These are phyloP conservation scores for Branchellion lobata DNA, from an alignment of 2,888 invertebrate species.

Conservation along the genomic window DNA sequence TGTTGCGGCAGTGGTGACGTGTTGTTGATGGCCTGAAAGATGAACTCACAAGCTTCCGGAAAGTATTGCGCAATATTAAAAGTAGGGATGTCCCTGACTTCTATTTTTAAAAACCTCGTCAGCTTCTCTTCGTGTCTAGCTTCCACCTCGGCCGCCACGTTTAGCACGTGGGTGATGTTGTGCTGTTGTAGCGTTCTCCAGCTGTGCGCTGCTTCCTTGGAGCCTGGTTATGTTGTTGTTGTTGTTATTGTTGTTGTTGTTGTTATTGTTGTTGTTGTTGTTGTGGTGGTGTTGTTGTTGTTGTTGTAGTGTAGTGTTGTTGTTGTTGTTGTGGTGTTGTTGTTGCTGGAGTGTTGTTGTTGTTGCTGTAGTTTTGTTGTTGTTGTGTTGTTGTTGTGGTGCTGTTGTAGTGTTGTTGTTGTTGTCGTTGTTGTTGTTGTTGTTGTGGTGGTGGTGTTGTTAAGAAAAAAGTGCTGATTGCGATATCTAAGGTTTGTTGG, in stretches of 20 bases:
- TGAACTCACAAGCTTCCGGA: constrained; percentile 14
- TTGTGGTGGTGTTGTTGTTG: constrained; percentile 15
- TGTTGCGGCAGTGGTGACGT: neutral
- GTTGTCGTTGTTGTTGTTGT: no score
- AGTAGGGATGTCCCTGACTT: constrained; percentile 5
- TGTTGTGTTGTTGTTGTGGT: no score
- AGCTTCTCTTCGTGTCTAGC: constrained; percentile 16
- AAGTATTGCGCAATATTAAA: neutral
- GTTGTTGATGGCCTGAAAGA: neutral
- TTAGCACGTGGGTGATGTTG: constrained; percentile 39
- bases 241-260: no score
- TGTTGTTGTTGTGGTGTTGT: no score
- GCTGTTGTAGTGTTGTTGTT: no score
- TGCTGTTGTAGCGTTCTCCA: neutral
- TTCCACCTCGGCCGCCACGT: constrained; percentile 38
- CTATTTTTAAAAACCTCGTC: constrained; percentile 6
- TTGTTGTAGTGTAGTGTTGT: neutral
- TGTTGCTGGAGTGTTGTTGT: no score
- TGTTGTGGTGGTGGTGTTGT: no score
- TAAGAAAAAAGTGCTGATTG: no score
- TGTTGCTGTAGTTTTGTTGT: no score
- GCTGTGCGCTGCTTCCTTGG: constrained; percentile 35
- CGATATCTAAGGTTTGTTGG: no score
- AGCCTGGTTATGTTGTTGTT: neutral
- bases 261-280: neutral